Base-by-base conservation (phyloP, 2,888 invertebrate genomes). In the Polydrusus pterygomalis region DNA sequence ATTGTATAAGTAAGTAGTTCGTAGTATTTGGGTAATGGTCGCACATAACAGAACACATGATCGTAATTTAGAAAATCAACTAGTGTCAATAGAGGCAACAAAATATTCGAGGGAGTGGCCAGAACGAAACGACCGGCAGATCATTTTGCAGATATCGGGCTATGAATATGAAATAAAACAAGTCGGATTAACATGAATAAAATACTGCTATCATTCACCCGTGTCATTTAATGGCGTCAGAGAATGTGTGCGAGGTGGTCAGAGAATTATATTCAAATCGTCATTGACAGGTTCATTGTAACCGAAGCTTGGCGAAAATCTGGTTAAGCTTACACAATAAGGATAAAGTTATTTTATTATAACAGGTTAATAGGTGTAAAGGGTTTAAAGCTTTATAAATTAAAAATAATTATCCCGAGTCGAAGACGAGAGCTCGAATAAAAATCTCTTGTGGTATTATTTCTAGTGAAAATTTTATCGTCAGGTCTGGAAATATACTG, bases 11-110 rank as follows among this genome's bases (percentile, higher is more conserved):
- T 72, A 76, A 76, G 76, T 76, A 76, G 76, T 76, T 76, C 76
- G 76, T 76, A 76, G 76, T 76, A 76, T 76, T 76, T 72, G 76
- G 76, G 72, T 76, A 76, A 76, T 76, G 76, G 76, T 76, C 72
- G 71, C 76, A 69, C 72, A 72, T 76, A 75, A 75, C 75, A 75
- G 75, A 56, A 67, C 65, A 76, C 76, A 76, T 64, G 76, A 76
- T 72, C 76, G 76, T 76, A 76, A 76, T 76, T 76, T 76, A 76
- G 68, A 76, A 76, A 76, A 76, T 76, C 72, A 67, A 76, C 71
- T 72, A 58, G 76, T 76, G 76, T 76, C 76, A 76, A 76, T 76
- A 72, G 72, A 72, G 76, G 68, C 72, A 75, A 74, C 74, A 74
- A 75, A 75, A 71, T 62, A 67, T 63, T 34, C 70, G 70, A 68